phyloP scores from a whole-genome alignment of 2,797 vertebrate genomes.

The Fistularia tabacaria region DNA sequence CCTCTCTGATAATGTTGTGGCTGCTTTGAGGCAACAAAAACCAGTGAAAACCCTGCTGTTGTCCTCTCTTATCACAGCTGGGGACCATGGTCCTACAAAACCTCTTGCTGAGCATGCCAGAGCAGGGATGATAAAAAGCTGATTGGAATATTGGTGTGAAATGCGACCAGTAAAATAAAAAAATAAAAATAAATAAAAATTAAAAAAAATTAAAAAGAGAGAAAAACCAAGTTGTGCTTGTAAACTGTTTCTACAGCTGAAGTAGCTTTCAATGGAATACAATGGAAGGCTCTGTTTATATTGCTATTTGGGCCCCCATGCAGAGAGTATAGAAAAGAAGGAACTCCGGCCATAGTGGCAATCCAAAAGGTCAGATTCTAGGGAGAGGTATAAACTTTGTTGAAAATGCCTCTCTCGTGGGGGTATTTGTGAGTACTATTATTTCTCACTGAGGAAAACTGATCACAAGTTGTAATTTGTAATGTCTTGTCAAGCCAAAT shows the following conservation, averaged over 20 bases:
- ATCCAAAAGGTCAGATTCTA: conserved; percentile 57
- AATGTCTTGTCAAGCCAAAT: too few relatives aligned
- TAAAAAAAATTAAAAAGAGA: conserved; percentile 9
- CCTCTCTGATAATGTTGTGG: conserved; percentile 54
- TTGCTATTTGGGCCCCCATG: conserved; percentile 49
- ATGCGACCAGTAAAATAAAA: conserved; percentile 13
- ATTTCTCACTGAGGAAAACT: too few relatives aligned
- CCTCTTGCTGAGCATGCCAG: conserved; percentile 24
- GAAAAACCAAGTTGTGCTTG: conserved; percentile 16
- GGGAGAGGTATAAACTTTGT: conserved; percentile 34
- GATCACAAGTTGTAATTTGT: too few relatives aligned
- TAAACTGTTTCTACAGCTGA: conserved; percentile 40
- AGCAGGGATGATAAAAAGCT: conserved; percentile 19
- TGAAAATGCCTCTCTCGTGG: conserved; percentile 33
- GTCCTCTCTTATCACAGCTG: conserved; percentile 67
- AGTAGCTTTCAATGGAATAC: conserved; percentile 48
- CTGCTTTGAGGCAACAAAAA: conserved; percentile 58
- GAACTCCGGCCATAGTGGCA: conserved; percentile 12
- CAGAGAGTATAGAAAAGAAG: conserved; percentile 22
- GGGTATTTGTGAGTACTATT: conserved; percentile 33
- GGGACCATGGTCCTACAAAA: conserved; percentile 53
- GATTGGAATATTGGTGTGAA: conserved; percentile 31
- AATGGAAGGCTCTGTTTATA: conserved; percentile 33
- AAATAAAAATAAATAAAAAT: conserved; percentile 4
- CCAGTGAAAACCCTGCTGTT: conserved; percentile 46